Evolutionary conservation across 2,888 invertebrate genomes (phyloP).

Genomic region (Phaonia tiefii): DNA sequence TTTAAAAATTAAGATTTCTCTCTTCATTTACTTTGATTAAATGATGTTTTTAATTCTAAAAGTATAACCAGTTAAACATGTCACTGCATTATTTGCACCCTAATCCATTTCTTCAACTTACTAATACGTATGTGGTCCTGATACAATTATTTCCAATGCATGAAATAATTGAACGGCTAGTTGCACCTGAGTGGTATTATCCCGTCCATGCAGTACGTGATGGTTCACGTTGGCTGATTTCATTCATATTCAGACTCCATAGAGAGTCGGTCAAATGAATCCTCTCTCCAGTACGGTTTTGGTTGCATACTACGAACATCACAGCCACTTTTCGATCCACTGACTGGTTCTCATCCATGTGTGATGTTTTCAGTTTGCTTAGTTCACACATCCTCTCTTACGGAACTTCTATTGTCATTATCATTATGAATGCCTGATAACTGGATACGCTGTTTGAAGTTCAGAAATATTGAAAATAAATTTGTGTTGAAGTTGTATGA

Average conservation of each 20-base stretch:
- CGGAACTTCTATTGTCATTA: background rate
- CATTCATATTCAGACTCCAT: background rate
- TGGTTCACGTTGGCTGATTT: conserved; percentile 6
- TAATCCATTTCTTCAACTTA: background rate
- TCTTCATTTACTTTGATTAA: no score
- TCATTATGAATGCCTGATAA: background rate
- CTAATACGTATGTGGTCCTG: background rate
- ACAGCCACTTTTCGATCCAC: conserved; percentile 9
- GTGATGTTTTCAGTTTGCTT: conserved; percentile 17
- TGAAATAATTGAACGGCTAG: conserved; percentile 18
- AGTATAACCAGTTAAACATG: no score
- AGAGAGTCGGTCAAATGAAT: background rate
- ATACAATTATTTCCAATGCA: background rate
- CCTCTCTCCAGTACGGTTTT: background rate
- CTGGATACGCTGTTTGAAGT: background rate
- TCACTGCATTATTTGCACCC: no score
- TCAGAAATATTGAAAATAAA: no score
- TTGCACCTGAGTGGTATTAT: conserved; percentile 14
- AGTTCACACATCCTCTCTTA: background rate
- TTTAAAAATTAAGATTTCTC: no score
- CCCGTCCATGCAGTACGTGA: background rate
- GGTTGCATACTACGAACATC: background rate
- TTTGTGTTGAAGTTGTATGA: no score
- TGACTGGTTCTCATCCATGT: conserved; percentile 38
- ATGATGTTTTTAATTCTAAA: no score